Percentiles rank a stretch among this genome's conserved stretches.
Evolutionary conservation across 2,113 vertebrate genomes (phyloP).

Genomic region (Centropus bengalensis): DNA sequence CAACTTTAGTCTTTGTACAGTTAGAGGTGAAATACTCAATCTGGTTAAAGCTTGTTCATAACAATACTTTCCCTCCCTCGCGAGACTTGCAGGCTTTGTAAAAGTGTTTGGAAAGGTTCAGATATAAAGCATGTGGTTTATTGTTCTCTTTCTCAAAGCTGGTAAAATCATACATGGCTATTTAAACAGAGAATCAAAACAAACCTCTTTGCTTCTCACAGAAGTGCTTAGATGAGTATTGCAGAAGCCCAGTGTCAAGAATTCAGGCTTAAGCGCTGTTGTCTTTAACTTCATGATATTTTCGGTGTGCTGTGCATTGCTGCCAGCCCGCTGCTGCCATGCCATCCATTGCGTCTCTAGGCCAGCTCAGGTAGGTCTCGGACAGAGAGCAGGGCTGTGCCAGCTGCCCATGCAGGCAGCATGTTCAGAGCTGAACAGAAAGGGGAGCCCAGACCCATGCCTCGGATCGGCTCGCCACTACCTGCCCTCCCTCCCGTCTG

Average conservation of each 20-base stretch:
- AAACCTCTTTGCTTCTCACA: not conserved
- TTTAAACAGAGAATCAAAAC: not conserved
- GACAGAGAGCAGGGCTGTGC: not conserved
- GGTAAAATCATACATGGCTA: not conserved
- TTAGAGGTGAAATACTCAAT: not conserved
- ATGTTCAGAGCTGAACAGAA: not conserved
- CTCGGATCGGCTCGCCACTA: not conserved
- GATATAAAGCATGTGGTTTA: not conserved
- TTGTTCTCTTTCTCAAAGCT: not conserved
- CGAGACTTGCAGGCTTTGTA: not conserved
- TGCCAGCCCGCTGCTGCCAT: not conserved
- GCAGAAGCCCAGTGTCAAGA: not conserved
- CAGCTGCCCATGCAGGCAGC: not conserved
- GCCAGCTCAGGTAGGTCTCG: not conserved
- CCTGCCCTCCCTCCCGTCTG: slow-evolving; percentile 33
- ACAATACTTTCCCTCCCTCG: not conserved
- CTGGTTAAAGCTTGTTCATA: not conserved
- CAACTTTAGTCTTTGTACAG: not conserved
- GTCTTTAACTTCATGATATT: not conserved
- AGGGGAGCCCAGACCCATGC: slow-evolving; percentile 37
- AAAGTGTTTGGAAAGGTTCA: not conserved
- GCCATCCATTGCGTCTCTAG: slow-evolving; percentile 24
- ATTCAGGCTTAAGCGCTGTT: not conserved
- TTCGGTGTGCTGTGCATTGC: not conserved
- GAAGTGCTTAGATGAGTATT: not conserved